A percentile compares a stretch with the other conserved stretches of the same genome.
These are phyloP conservation scores for Cyprinus carpio DNA, from an alignment of 2,113 vertebrate genomes.

Conservation along the genomic window DNA sequence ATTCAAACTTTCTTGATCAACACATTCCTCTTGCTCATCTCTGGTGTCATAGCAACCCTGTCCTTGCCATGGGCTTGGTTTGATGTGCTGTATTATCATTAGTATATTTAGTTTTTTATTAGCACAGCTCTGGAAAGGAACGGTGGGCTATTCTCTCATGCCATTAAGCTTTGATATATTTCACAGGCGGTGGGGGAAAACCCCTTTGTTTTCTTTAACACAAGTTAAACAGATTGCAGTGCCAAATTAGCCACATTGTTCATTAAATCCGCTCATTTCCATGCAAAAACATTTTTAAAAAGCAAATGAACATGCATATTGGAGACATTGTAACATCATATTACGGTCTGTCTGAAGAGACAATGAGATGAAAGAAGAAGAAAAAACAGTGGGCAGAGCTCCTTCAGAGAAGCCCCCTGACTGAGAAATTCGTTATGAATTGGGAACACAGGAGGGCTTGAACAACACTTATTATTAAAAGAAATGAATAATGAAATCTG, in stretches of 20 bases:
- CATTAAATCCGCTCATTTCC: conserved; percentile 4
- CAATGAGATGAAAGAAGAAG: background rate
- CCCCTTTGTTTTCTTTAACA: conserved; percentile 8
- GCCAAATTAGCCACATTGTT: background rate
- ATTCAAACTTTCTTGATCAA: conserved; percentile 45
- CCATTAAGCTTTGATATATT: conserved; percentile 25
- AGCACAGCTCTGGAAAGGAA: conserved; percentile 8
- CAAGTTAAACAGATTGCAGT: background rate
- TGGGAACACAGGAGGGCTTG: background rate
- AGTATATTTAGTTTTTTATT: conserved; percentile 54
- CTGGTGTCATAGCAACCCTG: conserved; percentile 51
- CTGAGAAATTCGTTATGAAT: conserved; percentile 42
- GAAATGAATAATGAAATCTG: conserved; percentile 29
- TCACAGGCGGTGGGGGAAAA: background rate
- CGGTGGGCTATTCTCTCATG: conserved; percentile 21
- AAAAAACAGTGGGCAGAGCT: background rate
- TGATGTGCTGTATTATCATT: conserved; percentile 52
- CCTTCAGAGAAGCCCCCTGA: background rate
- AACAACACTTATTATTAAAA: conserved; percentile 11
- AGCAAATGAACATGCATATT: background rate
- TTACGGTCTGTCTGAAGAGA: background rate
- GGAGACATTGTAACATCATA: background rate
- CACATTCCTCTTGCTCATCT: conserved; percentile 20
- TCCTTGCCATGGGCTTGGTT: conserved; percentile 49
- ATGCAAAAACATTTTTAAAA: too few species aligned